Conservation (phyloP, 1,140 invertebrate species). For the Condylostylus longicornis region DNA sequence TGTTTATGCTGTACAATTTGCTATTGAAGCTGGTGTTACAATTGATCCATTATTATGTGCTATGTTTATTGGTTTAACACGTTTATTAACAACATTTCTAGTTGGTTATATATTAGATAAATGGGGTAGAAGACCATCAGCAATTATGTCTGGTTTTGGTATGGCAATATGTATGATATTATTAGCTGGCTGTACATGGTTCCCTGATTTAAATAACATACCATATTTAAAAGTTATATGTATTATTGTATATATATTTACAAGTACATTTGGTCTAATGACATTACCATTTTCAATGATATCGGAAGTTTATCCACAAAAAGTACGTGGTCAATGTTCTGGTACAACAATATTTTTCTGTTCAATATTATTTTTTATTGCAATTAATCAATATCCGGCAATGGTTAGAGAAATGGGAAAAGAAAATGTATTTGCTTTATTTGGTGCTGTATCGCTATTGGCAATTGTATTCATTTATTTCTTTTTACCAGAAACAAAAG, state of each 20-base stretch:
- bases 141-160: conserved; percentile 38
- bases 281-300: conserved; percentile 51
- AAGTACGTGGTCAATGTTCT: conserved; percentile 43
- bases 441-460: conserved; percentile 42
- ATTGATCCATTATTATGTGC: conserved; percentile 37
- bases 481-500: conserved; percentile 62
- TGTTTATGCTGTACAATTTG: conserved; percentile 50
- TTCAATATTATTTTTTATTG: conserved; percentile 50
- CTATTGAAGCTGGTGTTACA: conserved; percentile 34
- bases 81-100: conserved; percentile 34
- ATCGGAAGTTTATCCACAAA: conserved; percentile 49
- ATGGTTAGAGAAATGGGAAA: conserved; percentile 37
- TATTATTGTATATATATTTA: conserved; percentile 38
- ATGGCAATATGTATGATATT: conserved; percentile 39
- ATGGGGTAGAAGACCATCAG: conserved; percentile 36
- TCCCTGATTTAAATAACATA: conserved; percentile 9
- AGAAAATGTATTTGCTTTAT: conserved; percentile 51
- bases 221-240: conserved; percentile 27
- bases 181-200: conserved; percentile 24
- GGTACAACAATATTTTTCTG: conserved; percentile 42
- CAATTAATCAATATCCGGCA: conserved; percentile 50
- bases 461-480: conserved; percentile 48
- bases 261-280: conserved; percentile 39
- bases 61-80: conserved; percentile 34
- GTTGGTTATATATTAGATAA: conserved; percentile 34